Base-by-base conservation (phyloP, 2,797 vertebrate species). In the Hippoglossus hippoglossus region DNA sequence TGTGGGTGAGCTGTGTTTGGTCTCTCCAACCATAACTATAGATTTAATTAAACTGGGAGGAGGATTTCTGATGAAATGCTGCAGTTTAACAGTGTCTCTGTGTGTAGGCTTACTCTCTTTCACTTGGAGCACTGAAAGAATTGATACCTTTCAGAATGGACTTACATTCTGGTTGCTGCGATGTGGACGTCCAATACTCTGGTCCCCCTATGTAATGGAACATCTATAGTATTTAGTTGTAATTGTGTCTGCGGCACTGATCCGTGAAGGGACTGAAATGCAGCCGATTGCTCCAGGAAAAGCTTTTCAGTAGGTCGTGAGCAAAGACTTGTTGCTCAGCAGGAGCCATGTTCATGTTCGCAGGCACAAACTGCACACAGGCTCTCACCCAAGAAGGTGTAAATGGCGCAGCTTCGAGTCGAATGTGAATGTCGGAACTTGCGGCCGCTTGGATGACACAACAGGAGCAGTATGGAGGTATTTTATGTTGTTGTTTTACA, bases 1-100 rank as follows among this genome's bases (percentile, higher is more conserved):
- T 54, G n/a, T 66, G 68, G 80, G 74, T 56, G 67, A 65, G 66
- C 69, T 53, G 59, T 82, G 63, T 85, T 78, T 77, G 73, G 78
- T 28, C 75, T 84, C 70, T 56, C 77, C 71, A 80, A 67, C 71
- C 51, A 60, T 71, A 77, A 82, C 57, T 73, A 58, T 79, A 85
- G 76, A 91, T 92, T 91, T 76, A 86, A 91, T 91, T 91, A 88
- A 88, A 86, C 46, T 72, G 59, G 75, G 58, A 65, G 82, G 76
- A 63, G 82, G 87, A 88, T 89, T 89, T 92, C 71, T 81, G 80
- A 85, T 87, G 83, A 89, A 80, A 83, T 75, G 54, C 62, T 71
- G 73, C 68, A 67, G 67, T 78, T 80, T 72, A 71, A 46, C 25
- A 53, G 72, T 44, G 71, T 57, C 21, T 31, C 24, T 83, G 75